Percentiles rank a stretch among this genome's conserved stretches.
These are phyloP conservation scores for Drosophila mercatorum DNA, from an alignment of 2,888 invertebrate species.

Conservation along the genomic window DNA sequence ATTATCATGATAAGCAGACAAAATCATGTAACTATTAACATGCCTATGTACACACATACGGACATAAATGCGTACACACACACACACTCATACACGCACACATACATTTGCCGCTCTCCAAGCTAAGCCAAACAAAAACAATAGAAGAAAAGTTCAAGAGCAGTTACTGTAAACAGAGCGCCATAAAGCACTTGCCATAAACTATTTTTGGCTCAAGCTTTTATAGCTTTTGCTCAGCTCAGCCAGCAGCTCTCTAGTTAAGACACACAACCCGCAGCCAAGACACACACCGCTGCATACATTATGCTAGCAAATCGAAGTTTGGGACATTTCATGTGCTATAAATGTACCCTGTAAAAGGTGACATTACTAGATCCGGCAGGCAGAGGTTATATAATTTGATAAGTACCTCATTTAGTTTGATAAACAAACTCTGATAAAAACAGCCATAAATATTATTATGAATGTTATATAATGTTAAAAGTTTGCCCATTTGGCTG, in stretches of 20 bases:
- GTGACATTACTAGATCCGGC: neutral
- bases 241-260: neutral
- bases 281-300: conserved; percentile 14
- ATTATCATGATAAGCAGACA: neutral
- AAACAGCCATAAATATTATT: neutral
- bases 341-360: conserved; percentile 2
- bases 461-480: neutral
- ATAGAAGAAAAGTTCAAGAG: neutral
- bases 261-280: neutral
- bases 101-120: neutral
- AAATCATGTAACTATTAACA: neutral
- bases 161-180: conserved; percentile 24
- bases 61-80: neutral
- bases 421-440: neutral
- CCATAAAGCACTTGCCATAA: conserved; percentile 12
- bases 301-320: neutral
- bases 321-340: neutral
- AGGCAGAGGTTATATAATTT: too few relatives aligned
- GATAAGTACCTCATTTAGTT: neutral
- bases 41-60: neutral
- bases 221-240: conserved; percentile 3
- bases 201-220: conserved; percentile 4
- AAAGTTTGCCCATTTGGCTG: neutral
- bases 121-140: conserved; percentile 4
- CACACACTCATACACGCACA: neutral